phyloP scores from a whole-genome alignment of 2,113 vertebrate species.

The Megaptera novaeangliae region DNA sequence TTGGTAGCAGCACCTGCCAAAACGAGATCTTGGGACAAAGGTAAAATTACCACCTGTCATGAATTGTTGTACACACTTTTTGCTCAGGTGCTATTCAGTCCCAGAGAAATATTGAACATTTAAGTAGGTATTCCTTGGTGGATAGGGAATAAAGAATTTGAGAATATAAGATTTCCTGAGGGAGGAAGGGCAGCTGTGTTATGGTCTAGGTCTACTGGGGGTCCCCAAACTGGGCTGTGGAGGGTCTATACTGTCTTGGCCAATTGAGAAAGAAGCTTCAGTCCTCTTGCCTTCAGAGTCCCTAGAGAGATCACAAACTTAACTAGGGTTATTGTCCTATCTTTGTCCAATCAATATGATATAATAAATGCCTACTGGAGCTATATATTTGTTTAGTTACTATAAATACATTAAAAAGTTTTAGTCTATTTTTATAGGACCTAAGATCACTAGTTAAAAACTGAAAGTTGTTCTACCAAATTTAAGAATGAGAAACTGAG shows the following conservation, averaged over 20 bases:
- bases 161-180: background rate
- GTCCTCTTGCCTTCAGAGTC: background rate
- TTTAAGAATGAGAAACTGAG: background rate
- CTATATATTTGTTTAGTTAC: background rate
- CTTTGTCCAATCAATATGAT: background rate
- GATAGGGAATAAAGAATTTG: background rate
- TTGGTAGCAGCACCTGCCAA: background rate
- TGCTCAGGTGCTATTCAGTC: background rate
- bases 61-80: background rate
- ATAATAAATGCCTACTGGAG: background rate
- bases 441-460: background rate
- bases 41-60: background rate
- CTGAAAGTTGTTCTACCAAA: background rate
- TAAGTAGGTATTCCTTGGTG: background rate
- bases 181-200: background rate
- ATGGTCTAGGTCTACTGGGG: background rate
- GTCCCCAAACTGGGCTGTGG: background rate
- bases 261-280: background rate
- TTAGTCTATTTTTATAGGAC: background rate
- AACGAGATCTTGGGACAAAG: background rate
- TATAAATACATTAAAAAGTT: background rate
- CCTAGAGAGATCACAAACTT: background rate
- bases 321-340: background rate
- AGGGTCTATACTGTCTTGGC: background rate
- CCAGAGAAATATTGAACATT: background rate